Evolutionary conservation across 2,113 vertebrate genomes (phyloP), one percentile per base, ranked within the genome.

Genomic region (Empidonax alnorum): DNA sequence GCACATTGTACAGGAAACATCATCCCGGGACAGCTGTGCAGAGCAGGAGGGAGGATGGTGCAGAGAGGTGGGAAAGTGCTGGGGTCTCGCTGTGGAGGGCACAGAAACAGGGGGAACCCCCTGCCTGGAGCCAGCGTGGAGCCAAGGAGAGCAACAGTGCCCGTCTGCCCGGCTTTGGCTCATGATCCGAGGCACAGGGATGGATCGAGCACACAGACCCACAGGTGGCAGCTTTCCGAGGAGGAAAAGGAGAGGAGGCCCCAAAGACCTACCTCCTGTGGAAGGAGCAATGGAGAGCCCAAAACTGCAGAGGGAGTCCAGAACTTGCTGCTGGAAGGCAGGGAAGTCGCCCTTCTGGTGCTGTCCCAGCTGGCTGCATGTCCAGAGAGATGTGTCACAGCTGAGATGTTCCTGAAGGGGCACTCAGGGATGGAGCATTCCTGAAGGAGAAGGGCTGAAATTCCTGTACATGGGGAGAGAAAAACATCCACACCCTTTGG

Each of bases 91-190:
- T 23, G 0, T 1, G 2, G 31, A 80, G 17, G 58, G 31, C 6
- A 31, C 13, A 15, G 58, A 2, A 28, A 14, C 0, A 2, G 50
- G 47, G 31, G 28, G 33, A 78, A 31, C 25, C n/a, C 61, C 52
- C 28, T 18, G 62, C 1, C 3, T 4, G 42, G 63, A 6, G 52
- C 58, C 68, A 30, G 0, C 0, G 0, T 0, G 16, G 30, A 6
- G n/a, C 68, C 22, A 16, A 30, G 75, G 47, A 28, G 28, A 30
- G 17, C 62, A 19, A 2, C 5, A 17, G 41, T 4, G 2, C 42
- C 37, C 2, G 0, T 20, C 27, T 52, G 41, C 49, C 33, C 15
- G 5, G 30, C 65, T 24, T 18, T 18, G 35, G 58, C 3, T 12
- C 13, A 0, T 1, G 27, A 47, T 6, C 44, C 3, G 3, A 58